Conservation (phyloP, 35 echinoderm and acorn worm genomes). For the Apostichopus japonicus region DNA sequence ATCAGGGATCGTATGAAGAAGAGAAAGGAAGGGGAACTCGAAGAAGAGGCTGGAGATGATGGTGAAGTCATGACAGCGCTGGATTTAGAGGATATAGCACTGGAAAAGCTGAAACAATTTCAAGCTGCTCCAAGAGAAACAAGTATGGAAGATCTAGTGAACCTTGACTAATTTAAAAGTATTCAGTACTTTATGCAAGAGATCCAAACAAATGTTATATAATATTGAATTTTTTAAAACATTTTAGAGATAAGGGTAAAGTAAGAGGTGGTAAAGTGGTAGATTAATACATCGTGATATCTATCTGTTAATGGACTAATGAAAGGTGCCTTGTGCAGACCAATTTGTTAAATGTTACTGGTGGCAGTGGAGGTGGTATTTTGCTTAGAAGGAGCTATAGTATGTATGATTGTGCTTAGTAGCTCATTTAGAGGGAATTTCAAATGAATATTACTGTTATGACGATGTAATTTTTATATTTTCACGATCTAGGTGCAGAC, state of each 20-base stretch:
- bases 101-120: slow-evolving; percentile 80
- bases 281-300: too few species aligned
- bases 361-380: not conserved
- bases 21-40: slow-evolving; percentile 58
- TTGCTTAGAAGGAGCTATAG: not conserved
- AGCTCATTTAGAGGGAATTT: too few species aligned
- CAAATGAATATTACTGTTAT: too few species aligned
- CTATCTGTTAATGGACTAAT: too few species aligned
- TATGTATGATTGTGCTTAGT: too few species aligned
- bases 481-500: slow-evolving; percentile 72
- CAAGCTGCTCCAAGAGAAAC: slow-evolving; percentile 53
- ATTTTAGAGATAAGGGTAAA: too few species aligned
- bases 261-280: too few species aligned
- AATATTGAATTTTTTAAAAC: too few species aligned
- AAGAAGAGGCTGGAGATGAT: slow-evolving; percentile 69
- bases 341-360: too few species aligned
- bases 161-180: not conserved
- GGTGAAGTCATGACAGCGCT: slow-evolving; percentile 70
- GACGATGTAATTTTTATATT: not conserved
- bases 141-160: slow-evolving; percentile 54
- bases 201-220: too few species aligned
- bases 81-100: slow-evolving; percentile 79
- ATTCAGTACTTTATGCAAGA: too few species aligned
- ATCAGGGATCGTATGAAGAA: slow-evolving; percentile 62
- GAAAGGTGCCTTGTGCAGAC: too few species aligned